Conservation (phyloP, 2,888 invertebrate species). For the Epirrhoe tristata region DNA sequence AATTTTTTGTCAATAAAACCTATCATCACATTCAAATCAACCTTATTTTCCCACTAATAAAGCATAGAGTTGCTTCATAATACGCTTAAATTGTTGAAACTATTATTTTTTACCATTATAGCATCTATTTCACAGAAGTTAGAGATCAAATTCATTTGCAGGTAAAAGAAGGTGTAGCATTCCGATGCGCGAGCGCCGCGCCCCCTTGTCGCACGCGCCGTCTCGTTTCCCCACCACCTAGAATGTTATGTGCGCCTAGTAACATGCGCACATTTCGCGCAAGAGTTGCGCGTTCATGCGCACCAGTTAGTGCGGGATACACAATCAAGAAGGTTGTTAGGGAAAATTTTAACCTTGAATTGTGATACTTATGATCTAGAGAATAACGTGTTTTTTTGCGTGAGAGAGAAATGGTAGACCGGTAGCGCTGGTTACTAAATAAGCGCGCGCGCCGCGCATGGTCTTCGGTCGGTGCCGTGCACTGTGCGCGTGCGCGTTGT, state of each 20-base stretch:
- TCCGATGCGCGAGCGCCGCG: constrained; percentile 45
- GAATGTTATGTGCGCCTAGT: constrained; percentile 65
- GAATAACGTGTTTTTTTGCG: constrained; percentile 12
- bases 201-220: constrained; percentile 30
- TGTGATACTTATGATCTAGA: background rate
- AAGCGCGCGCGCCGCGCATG: background rate
- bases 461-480: background rate
- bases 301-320: constrained; percentile 68
- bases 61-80: background rate
- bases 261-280: constrained; percentile 84
- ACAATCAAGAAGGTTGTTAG: constrained; percentile 52
- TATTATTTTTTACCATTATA: constrained; percentile 1
- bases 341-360: background rate
- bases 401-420: background rate
- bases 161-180: constrained; percentile 24
- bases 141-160: constrained; percentile 38
- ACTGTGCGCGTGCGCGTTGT: background rate
- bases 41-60: background rate
- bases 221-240: constrained; percentile 37
- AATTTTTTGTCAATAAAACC: constrained; percentile 5
- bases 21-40: background rate
- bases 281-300: constrained; percentile 77
- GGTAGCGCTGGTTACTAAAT: background rate
- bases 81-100: background rate
- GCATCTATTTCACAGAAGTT: fast-evolving